Conservation (phyloP, 1,140 invertebrate species). For the Heliconius eleuchia region DNA sequence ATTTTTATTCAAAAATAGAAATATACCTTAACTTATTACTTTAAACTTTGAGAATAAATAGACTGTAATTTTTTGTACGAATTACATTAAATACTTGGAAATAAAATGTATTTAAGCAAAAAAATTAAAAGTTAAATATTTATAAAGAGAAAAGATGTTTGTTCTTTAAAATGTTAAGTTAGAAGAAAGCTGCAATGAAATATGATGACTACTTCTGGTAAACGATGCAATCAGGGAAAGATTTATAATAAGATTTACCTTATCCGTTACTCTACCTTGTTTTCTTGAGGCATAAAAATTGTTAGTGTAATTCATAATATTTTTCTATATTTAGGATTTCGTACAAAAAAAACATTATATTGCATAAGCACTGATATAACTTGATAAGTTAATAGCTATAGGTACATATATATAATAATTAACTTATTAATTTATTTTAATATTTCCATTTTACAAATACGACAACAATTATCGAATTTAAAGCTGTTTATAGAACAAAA, state of each 20-base stretch:
- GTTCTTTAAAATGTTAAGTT: conserved; percentile 55
- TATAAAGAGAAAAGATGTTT: not conserved
- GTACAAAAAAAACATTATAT: not conserved
- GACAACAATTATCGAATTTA: too few species aligned
- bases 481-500: too few species aligned
- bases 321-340: not conserved
- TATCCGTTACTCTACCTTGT: conserved; percentile 46
- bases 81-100: conserved; percentile 1
- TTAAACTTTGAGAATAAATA: conserved; percentile 14
- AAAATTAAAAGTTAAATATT: not conserved
- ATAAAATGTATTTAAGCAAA: not conserved
- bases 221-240: conserved; percentile 74
- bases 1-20: conserved; percentile 49
- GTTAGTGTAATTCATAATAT: not conserved
- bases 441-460: too few species aligned
- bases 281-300: conserved; percentile 18
- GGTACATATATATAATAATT: too few species aligned
- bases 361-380: too few species aligned
- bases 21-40: conserved; percentile 40
- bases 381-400: too few species aligned
- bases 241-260: conserved; percentile 61
- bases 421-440: too few species aligned
- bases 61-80: conserved; percentile 17
- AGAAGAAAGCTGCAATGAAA: conserved; percentile 64
- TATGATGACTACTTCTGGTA: conserved; percentile 70